Percentiles rank a stretch among this genome's conserved stretches.
Conservation (phyloP, 2,113 vertebrate genomes). For the Opisthocomus hoazin region DNA sequence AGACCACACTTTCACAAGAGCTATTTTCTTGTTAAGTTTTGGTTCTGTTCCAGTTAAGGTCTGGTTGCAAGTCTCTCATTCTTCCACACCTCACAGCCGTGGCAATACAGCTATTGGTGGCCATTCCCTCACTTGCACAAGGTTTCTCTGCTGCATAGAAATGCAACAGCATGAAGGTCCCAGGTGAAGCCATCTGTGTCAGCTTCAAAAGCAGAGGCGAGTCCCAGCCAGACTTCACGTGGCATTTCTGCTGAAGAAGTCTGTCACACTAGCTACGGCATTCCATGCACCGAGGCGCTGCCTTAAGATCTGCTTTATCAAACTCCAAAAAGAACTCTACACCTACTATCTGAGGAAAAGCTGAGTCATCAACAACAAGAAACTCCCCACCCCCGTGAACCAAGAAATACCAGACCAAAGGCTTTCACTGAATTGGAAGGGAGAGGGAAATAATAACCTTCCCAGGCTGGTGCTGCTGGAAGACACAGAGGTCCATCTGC, state of each 20-base stretch:
- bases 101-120: accelerated
- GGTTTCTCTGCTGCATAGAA: not conserved
- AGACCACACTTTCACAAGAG: not conserved
- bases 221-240: not conserved
- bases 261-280: not conserved
- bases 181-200: not conserved
- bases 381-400: not conserved
- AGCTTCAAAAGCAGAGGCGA: not conserved
- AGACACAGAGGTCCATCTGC: not conserved
- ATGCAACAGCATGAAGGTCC: not conserved
- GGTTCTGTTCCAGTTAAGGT: not conserved
- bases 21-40: not conserved
- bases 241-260: not conserved
- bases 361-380: not conserved
- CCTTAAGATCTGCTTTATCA: not conserved
- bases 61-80: not conserved
- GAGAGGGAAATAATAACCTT: not conserved
- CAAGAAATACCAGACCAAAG: not conserved
- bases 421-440: not conserved
- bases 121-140: not conserved
- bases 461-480: not conserved
- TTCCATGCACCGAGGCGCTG: not conserved
- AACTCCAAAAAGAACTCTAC: not conserved
- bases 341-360: not conserved
- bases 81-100: not conserved